These are phyloP conservation scores for Tetragnatha montana DNA, from an alignment of 2,888 invertebrate genomes.

Conservation along the genomic window DNA sequence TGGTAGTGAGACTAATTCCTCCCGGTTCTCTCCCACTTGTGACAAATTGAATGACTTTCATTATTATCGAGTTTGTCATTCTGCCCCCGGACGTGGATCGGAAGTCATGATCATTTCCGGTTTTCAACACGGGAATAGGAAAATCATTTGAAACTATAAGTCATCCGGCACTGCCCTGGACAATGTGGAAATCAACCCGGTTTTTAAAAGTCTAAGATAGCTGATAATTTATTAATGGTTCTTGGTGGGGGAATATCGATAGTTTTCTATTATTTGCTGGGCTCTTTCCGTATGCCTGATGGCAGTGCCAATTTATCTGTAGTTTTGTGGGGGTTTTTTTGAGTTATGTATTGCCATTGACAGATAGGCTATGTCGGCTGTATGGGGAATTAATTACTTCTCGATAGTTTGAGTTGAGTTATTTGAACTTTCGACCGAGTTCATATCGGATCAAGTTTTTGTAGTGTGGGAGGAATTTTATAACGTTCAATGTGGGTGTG, in stretches of 20 bases:
- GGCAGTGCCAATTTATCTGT: too few species aligned
- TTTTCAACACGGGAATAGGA: conserved; percentile 32
- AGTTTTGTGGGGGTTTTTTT: too few species aligned
- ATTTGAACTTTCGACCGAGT: too few species aligned
- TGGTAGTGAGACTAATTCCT: conserved; percentile 31
- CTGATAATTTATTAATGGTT: not conserved
- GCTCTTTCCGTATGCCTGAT: too few species aligned
- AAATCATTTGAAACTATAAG: conserved; percentile 39
- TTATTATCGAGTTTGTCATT: conserved; percentile 38
- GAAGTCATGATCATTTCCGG: conserved; percentile 51
- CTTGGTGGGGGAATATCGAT: not conserved
- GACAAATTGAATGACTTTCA: conserved; percentile 42
- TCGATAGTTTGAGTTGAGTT: too few species aligned
- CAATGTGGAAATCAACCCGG: not conserved
- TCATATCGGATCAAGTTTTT: too few species aligned
- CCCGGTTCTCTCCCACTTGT: conserved; percentile 20
- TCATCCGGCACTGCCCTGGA: conserved; percentile 8
- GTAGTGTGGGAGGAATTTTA: too few species aligned
- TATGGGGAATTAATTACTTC: too few species aligned
- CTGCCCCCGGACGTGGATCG: conserved; percentile 45
- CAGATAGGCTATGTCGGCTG: too few species aligned
- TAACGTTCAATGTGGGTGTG: too few species aligned
- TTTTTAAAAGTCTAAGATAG: not conserved
- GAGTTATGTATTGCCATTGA: too few species aligned
- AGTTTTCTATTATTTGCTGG: not conserved